phyloP scores from a whole-genome alignment of 53 echinoderm and acorn worm genomes.

The Luidia sarsii region DNA sequence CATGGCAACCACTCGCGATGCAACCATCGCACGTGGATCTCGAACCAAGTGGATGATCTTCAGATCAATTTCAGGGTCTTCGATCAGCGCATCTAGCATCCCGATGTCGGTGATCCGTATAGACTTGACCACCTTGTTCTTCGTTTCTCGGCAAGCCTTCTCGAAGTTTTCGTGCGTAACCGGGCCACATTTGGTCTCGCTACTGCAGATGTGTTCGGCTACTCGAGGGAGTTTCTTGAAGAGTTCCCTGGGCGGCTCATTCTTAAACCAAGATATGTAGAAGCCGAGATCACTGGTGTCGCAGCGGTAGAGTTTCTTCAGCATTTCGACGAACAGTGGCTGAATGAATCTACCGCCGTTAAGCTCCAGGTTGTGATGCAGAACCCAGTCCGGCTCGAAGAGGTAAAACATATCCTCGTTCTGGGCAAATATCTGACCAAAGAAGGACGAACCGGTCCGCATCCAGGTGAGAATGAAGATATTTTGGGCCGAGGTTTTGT shows the following conservation, averaged over 20 bases:
- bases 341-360: slow-evolving; percentile 11
- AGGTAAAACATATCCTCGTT: slow-evolving; percentile 83
- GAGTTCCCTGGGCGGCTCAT: background rate
- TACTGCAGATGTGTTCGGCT: background rate
- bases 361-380: background rate
- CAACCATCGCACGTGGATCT: slow-evolving; percentile 83
- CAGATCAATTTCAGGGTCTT: slow-evolving; percentile 51
- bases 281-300: slow-evolving; percentile 59
- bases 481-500: background rate
- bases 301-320: slow-evolving; percentile 65
- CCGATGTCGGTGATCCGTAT: slow-evolving; percentile 78
- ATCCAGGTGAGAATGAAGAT: slow-evolving; percentile 74
- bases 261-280: slow-evolving; percentile 44
- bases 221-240: background rate
- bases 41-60: slow-evolving; percentile 91
- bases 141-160: slow-evolving; percentile 50
- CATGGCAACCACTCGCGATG: slow-evolving; percentile 68
- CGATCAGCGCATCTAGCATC: slow-evolving; percentile 59
- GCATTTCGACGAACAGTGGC: slow-evolving; percentile 59
- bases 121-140: slow-evolving; percentile 68
- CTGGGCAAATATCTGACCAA: slow-evolving; percentile 80
- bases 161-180: background rate
- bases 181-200: background rate
- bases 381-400: slow-evolving; percentile 76
- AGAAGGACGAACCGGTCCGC: slow-evolving; percentile 90